Evolutionary conservation across 2,113 vertebrate species (phyloP).

Genomic region (Nycticorax nycticorax): DNA sequence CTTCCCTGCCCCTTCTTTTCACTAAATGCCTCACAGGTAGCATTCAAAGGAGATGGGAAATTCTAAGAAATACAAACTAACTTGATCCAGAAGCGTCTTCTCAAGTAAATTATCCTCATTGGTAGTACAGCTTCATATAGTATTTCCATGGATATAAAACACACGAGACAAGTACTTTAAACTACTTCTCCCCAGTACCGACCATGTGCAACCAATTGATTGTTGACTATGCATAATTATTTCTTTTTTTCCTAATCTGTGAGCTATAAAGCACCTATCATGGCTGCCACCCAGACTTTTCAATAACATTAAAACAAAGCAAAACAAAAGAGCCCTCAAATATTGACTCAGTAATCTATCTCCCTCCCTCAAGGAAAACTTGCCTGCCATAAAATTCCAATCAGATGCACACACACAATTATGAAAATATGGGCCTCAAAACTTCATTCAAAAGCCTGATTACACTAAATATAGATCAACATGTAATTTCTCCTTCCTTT

Average conservation of each 20-base stretch:
- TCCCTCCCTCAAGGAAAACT: constrained; percentile 53
- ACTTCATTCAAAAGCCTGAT: constrained; percentile 64
- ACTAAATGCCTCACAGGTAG: constrained; percentile 22
- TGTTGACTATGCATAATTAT: not conserved
- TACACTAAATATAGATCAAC: constrained; percentile 58
- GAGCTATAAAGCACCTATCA: constrained; percentile 30
- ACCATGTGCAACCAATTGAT: constrained; percentile 34
- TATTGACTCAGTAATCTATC: constrained; percentile 68
- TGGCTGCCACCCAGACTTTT: constrained; percentile 39
- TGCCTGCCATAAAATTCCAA: constrained; percentile 62
- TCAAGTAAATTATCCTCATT: not conserved
- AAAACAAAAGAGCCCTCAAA: constrained; percentile 54
- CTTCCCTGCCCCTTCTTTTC: not conserved
- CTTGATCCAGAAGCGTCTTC: not conserved
- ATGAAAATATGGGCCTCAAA: constrained; percentile 60
- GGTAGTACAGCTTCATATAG: not conserved
- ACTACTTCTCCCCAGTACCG: not conserved
- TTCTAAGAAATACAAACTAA: not conserved
- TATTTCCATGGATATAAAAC: constrained; percentile 1
- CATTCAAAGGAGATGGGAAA: constrained; percentile 9
- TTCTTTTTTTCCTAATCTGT: constrained; percentile 7
- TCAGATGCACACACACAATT: constrained; percentile 63
- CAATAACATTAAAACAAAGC: constrained; percentile 52
- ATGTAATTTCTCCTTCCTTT: constrained; percentile 42
- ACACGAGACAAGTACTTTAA: not conserved